These are phyloP conservation scores for Parelbella ahira DNA, from an alignment of 2,888 invertebrate species.

Conservation along the genomic window DNA sequence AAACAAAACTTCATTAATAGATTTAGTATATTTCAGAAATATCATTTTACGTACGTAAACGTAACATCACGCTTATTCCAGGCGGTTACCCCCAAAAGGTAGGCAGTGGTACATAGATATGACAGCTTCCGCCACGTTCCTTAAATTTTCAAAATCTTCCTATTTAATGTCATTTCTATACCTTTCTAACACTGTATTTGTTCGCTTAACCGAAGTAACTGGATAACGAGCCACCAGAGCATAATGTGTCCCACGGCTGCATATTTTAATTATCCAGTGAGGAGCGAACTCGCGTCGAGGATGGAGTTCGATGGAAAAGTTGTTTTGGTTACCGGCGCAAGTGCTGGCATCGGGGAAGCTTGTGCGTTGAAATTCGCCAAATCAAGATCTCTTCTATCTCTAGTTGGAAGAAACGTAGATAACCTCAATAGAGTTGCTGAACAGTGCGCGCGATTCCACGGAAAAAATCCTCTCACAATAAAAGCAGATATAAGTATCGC, in stretches of 20 bases:
- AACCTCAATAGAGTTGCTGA: conserved; percentile 48
- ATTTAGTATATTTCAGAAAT: too few relatives aligned
- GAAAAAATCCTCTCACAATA: conserved; percentile 46
- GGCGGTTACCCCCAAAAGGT: too few relatives aligned
- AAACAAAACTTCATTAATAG: too few relatives aligned
- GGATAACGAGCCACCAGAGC: conserved; percentile 16
- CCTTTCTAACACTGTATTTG: conserved; percentile 2
- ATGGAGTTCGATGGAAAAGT: conserved; percentile 64
- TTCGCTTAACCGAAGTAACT: conserved; percentile 18
- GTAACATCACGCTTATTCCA: too few relatives aligned
- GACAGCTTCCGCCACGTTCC: too few relatives aligned
- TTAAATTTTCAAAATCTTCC: too few relatives aligned
- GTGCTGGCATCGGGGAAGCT: conserved; percentile 63
- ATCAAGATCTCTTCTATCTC: conserved; percentile 45
- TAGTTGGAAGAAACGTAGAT: conserved; percentile 54
- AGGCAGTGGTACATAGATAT: too few relatives aligned
- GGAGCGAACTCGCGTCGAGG: conserved; percentile 36
- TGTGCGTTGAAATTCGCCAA: conserved; percentile 55
- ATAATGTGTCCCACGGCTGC: conserved; percentile 3
- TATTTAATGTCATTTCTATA: too few relatives aligned
- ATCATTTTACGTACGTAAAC: too few relatives aligned
- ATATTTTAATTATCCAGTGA: conserved; percentile 30
- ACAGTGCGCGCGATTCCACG: conserved; percentile 45
- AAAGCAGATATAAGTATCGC: conserved; percentile 54
- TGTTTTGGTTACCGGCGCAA: conserved; percentile 62